Percentiles rank a stretch among this genome's conserved stretches.
These are phyloP conservation scores for Leguminivora glycinivorella DNA, from an alignment of 1,140 invertebrate genomes.

Conservation along the genomic window DNA sequence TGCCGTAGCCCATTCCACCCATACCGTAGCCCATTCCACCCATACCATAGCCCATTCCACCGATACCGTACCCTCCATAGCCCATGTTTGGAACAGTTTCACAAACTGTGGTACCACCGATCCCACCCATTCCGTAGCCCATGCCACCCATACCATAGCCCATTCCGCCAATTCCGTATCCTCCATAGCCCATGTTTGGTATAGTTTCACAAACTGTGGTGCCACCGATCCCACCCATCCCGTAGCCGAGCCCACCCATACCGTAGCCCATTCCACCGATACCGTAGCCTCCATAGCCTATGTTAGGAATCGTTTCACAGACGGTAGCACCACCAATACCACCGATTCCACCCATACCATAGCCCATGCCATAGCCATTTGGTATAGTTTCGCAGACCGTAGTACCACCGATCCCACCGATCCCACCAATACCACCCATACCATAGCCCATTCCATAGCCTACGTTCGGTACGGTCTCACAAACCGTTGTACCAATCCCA, in stretches of 20 bases:
- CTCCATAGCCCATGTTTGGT: background rate
- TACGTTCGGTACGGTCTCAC: background rate
- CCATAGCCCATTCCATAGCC: background rate
- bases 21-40: background rate
- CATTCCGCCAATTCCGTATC: background rate
- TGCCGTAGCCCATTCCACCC: background rate
- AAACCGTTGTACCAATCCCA: background rate
- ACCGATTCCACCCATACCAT: background rate
- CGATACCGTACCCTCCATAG: background rate
- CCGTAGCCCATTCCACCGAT: background rate
- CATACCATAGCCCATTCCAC: background rate
- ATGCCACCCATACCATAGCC: background rate
- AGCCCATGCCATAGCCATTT: too few relatives aligned
- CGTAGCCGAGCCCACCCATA: background rate
- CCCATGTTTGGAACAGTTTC: background rate
- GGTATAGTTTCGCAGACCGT: background rate
- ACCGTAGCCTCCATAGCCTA: background rate
- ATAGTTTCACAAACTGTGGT: background rate
- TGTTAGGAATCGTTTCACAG: background rate
- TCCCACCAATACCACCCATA: background rate
- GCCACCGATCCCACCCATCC: background rate
- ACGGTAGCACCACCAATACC: background rate
- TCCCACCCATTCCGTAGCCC: slow-evolving; percentile 7
- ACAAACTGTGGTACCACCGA: background rate
- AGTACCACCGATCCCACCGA: too few relatives aligned